phyloP scores from a whole-genome alignment of 1,140 invertebrate genomes.

The Drosophila guanche region DNA sequence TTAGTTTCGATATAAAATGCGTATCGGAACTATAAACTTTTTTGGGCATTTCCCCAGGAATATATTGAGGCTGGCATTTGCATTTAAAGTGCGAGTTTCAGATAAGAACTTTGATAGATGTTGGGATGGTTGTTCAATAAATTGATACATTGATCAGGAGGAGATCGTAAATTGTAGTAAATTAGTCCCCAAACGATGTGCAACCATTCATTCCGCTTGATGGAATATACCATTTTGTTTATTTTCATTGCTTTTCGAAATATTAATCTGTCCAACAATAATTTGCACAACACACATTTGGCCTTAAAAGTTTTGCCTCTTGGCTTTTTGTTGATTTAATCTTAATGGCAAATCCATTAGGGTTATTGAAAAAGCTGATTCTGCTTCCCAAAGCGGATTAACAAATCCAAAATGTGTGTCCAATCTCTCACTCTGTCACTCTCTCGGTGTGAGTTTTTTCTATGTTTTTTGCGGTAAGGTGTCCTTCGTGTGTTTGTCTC shows the following conservation, averaged over 20 bases:
- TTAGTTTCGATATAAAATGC: not conserved
- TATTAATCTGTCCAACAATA: not conserved
- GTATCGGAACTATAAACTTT: not conserved
- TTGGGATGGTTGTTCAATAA: too few species aligned
- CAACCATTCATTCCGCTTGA: not conserved
- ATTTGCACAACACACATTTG: too few species aligned
- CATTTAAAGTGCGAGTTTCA: too few species aligned
- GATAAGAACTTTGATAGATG: too few species aligned
- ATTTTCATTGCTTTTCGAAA: too few species aligned
- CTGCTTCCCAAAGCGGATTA: slow-evolving; percentile 12
- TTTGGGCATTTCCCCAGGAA: too few species aligned
- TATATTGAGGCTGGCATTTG: too few species aligned
- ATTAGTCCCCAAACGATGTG: too few species aligned
- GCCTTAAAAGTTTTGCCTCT: not conserved
- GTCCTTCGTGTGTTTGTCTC: slow-evolving; percentile 13
- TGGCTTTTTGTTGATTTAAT: slow-evolving; percentile 11
- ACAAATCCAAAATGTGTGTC: slow-evolving; percentile 16
- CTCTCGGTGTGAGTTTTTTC: not conserved
- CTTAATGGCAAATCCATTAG: slow-evolving; percentile 18
- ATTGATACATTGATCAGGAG: too few species aligned
- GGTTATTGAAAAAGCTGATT: slow-evolving; percentile 37
- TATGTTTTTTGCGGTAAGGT: slow-evolving; percentile 14
- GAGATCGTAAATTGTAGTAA: too few species aligned
- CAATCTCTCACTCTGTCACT: too few species aligned
- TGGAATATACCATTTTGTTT: not conserved